These are phyloP conservation scores for Heteromormyrus szaboi DNA, from an alignment of 2,797 vertebrate species.

Conservation along the genomic window DNA sequence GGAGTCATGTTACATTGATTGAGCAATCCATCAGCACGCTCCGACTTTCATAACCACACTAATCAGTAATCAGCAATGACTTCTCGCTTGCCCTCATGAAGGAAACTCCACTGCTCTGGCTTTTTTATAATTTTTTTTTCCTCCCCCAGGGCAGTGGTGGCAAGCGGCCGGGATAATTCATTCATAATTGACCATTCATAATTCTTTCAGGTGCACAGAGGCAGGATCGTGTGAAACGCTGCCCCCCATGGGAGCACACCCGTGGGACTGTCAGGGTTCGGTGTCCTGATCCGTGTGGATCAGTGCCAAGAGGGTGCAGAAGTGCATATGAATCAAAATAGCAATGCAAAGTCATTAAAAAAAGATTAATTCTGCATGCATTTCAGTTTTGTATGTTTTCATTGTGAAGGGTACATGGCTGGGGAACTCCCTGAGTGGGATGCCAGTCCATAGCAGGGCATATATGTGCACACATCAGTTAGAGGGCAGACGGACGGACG, in stretches of 20 bases:
- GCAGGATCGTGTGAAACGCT: not conserved
- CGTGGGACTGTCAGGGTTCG: not conserved
- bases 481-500: not conserved
- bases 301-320: not conserved
- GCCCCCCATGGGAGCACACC: not conserved
- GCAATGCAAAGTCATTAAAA: not conserved
- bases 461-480: not conserved
- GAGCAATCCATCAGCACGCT: conserved; percentile 56
- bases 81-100: conserved; percentile 25
- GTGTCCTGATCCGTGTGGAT: not conserved
- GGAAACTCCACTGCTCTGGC: not conserved
- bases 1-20: conserved; percentile 54
- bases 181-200: conserved; percentile 11
- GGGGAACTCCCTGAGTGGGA: not conserved
- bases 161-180: not conserved
- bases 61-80: conserved; percentile 39
- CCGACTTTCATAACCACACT: conserved; percentile 46
- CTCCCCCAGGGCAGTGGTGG: not conserved
- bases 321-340: not conserved
- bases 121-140: not conserved
- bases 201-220: not conserved
- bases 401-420: not conserved
- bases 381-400: not conserved
- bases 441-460: not conserved
- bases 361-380: not conserved